Evolutionary conservation across 2,888 invertebrate genomes (phyloP).

Genomic region (Epiblema foenella): DNA sequence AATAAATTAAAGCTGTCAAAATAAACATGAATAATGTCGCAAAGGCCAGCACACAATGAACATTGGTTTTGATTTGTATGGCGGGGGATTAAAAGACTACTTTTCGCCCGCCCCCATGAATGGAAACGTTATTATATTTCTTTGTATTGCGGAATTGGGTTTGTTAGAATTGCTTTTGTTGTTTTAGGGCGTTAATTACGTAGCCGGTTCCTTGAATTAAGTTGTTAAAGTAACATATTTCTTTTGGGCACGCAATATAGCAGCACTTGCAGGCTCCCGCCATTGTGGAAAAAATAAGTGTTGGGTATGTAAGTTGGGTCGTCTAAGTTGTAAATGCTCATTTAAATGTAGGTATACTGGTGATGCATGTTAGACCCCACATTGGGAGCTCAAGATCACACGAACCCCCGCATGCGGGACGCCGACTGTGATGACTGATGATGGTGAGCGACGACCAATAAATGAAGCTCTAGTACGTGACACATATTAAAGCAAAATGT

Average conservation of each 20-base stretch:
- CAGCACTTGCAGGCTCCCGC: background rate
- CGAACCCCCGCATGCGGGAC: no score
- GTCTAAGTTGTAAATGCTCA: background rate
- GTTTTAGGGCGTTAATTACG: constrained; percentile 28
- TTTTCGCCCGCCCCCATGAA: constrained; percentile 21
- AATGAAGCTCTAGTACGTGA: background rate
- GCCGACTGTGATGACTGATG: no score
- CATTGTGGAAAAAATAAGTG: background rate
- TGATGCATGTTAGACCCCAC: no score
- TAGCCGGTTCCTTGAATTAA: constrained; percentile 17
- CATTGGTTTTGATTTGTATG: constrained; percentile 25
- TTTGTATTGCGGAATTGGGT: constrained; percentile 27
- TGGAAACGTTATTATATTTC: constrained; percentile 22
- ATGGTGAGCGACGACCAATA: no score
- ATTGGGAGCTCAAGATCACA: no score
- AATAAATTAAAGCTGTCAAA: constrained; percentile 27
- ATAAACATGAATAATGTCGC: constrained; percentile 35
- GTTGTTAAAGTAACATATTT: constrained; percentile 34
- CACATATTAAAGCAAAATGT: background rate
- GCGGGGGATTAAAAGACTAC: constrained; percentile 21
- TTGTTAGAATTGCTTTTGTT: constrained; percentile 20
- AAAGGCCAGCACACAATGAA: background rate
- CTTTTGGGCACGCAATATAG: constrained; percentile 28
- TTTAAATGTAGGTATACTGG: no score
- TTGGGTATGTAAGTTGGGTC: background rate